Percentiles rank a stretch among this genome's conserved stretches.
These are phyloP conservation scores for Merluccius polli DNA, from an alignment of 2,797 vertebrate genomes.

Conservation along the genomic window DNA sequence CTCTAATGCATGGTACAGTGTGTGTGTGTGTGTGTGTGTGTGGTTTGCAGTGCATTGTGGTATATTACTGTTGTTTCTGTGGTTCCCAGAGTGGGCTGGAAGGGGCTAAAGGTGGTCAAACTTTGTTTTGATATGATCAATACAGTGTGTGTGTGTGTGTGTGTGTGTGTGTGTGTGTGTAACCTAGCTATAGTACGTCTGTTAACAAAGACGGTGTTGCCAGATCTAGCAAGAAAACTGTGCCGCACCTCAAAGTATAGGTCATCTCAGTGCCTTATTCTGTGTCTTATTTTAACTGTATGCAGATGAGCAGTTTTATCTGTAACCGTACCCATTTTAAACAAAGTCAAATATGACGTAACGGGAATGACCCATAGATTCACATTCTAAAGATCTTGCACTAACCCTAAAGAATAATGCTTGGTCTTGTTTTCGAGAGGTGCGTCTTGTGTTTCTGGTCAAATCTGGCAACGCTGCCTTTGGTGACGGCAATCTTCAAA, in stretches of 20 bases:
- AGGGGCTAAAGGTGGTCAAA: background rate
- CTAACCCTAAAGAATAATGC: background rate
- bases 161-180: too few relatives aligned
- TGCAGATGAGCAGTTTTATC: background rate
- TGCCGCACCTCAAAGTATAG: background rate
- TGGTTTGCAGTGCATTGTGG: constrained; percentile 9
- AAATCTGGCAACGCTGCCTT: background rate
- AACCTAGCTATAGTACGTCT: background rate
- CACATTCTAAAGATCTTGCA: background rate
- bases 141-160: too few relatives aligned
- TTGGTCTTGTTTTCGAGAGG: background rate
- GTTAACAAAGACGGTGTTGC: background rate
- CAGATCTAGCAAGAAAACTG: background rate
- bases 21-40: background rate
- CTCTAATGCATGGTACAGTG: constrained; percentile 3
- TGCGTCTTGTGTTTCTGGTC: background rate
- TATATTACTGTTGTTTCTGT: constrained; percentile 4
- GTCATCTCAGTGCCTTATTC: background rate
- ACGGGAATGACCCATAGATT: background rate
- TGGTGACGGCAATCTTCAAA: background rate
- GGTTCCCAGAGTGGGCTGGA: background rate
- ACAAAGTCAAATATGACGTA: background rate
- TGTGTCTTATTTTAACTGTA: background rate
- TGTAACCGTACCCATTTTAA: background rate
- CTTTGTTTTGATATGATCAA: background rate